Conservation (phyloP, 2,888 invertebrate species). For the Protodeltote pygarga region DNA sequence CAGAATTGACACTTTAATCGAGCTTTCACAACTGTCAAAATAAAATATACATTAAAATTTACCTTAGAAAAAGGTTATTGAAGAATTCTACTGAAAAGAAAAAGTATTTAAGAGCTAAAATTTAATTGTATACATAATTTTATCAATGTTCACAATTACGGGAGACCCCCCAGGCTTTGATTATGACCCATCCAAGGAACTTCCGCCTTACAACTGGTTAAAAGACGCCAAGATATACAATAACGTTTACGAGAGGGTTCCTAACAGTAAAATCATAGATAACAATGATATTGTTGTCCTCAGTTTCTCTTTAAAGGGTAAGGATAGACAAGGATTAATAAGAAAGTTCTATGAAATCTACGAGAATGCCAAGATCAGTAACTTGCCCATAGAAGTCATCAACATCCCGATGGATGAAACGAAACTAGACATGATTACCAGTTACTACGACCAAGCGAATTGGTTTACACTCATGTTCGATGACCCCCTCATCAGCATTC, state of each 20-base stretch:
- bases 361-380: constrained; percentile 67
- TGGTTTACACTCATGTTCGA: constrained; percentile 73
- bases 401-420: constrained; percentile 72
- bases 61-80: too few species aligned
- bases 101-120: too few species aligned
- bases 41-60: constrained; percentile 1
- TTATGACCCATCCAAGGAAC: neutral
- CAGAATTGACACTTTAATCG: neutral
- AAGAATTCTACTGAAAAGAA: too few species aligned
- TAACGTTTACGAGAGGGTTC: constrained; percentile 57
- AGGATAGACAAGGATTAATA: constrained; percentile 67
- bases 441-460: constrained; percentile 72
- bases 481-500: constrained; percentile 62
- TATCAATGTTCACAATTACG: too few species aligned
- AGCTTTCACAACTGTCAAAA: neutral
- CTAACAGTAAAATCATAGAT: constrained; percentile 62
- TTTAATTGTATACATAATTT: too few species aligned
- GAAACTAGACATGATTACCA: constrained; percentile 54
- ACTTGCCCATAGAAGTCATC: constrained; percentile 77
- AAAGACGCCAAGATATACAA: constrained; percentile 62
- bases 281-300: constrained; percentile 68
- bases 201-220: constrained; percentile 65
- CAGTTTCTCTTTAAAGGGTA: constrained; percentile 65
- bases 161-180: neutral
- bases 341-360: constrained; percentile 72